These are phyloP conservation scores for Gorsachius goisagi DNA, from an alignment of 2,113 vertebrate species.

Conservation along the genomic window DNA sequence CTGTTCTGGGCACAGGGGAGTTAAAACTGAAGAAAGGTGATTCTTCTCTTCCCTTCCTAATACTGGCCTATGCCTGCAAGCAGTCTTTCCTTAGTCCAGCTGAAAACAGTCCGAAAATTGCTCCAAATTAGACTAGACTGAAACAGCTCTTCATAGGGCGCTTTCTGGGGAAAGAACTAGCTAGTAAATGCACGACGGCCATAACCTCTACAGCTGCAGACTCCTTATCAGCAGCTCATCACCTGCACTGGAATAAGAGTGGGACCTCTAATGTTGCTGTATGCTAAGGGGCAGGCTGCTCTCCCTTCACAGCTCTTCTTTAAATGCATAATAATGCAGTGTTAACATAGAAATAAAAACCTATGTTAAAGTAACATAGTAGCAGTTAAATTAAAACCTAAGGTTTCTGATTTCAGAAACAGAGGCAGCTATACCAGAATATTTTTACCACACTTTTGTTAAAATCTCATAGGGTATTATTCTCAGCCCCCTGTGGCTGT, in stretches of 20 bases:
- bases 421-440: background rate
- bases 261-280: background rate
- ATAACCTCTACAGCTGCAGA: background rate
- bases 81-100: accelerated
- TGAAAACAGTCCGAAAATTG: background rate
- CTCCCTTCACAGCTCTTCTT: background rate
- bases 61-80: background rate
- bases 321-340: background rate
- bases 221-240: background rate
- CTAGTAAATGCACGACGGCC: background rate
- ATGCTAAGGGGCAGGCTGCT: background rate
- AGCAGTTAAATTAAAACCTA: background rate
- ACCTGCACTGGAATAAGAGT: background rate
- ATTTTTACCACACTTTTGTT: background rate
- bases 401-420: slow-evolving; percentile 2
- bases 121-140: background rate
- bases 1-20: background rate
- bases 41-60: background rate
- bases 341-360: background rate
- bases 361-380: background rate
- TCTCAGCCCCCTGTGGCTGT: slow-evolving; percentile 44
- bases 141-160: background rate
- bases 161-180: background rate
- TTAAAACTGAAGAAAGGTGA: background rate
- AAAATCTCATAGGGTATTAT: background rate